These are phyloP conservation scores for Poeciliopsis prolifica DNA, from an alignment of 2,113 vertebrate species.

Conservation along the genomic window DNA sequence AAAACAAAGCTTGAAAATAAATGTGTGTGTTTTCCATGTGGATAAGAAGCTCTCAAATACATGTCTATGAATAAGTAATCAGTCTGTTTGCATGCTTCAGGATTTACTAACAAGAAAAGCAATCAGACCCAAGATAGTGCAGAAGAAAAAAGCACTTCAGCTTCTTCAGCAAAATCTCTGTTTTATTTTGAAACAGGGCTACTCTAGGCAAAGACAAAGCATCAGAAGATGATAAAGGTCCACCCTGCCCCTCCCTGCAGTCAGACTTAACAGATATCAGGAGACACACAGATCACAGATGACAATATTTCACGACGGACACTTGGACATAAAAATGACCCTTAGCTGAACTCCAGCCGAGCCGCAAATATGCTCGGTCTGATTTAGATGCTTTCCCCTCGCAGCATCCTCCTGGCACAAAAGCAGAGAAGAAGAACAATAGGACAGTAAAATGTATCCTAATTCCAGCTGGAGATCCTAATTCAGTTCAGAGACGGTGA, in stretches of 20 bases:
- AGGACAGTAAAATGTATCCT: constrained; percentile 59
- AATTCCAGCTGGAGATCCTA: constrained; percentile 72
- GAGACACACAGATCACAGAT: constrained; percentile 11
- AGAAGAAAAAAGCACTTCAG: constrained; percentile 22
- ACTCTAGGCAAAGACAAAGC: constrained; percentile 17
- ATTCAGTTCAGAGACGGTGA: constrained; percentile 72
- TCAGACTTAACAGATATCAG: constrained; percentile 21
- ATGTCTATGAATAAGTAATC: constrained; percentile 68
- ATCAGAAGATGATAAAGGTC: constrained; percentile 18
- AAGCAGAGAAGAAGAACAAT: constrained; percentile 56
- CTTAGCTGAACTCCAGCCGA: constrained; percentile 53
- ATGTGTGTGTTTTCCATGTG: constrained; percentile 53
- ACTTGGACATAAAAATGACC: constrained; percentile 47
- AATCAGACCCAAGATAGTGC: constrained; percentile 53
- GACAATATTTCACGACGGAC: constrained; percentile 6
- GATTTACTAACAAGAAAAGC: constrained; percentile 63
- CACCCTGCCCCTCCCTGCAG: neutral
- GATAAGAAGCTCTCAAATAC: constrained; percentile 50
- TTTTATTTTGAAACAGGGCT: constrained; percentile 30
- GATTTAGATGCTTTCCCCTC: constrained; percentile 41
- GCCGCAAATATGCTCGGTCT: constrained; percentile 46
- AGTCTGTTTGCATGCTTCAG: constrained; percentile 45
- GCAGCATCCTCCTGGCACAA: constrained; percentile 43
- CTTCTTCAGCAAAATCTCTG: neutral
- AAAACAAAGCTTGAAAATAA: constrained; percentile 37